Evolutionary conservation across 1,140 invertebrate species (phyloP), one percentile per base, ranked within the genome.

Genomic region (Drosophila fuyamai): DNA sequence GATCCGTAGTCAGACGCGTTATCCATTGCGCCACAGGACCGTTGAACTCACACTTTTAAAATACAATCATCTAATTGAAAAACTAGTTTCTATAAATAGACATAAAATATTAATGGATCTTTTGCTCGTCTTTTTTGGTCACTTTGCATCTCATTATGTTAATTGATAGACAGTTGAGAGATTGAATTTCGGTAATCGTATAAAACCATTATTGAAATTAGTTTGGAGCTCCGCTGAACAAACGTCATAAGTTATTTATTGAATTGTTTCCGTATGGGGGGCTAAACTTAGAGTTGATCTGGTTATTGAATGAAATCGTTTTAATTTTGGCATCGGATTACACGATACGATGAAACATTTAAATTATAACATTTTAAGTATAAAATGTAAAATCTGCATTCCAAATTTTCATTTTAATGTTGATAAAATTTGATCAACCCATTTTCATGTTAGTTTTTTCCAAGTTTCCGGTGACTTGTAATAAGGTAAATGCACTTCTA

Each of bases 1-100:
- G 94, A 94, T 95, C 94, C 94, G 94, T 95, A 95, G 94, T 94
- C 94, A 92, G 94, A 94, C 94, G 94, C 94, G 94, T 95, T 36
- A 27, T 59, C 41, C 56, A 58, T 58, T 58, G 56, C 56, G 56
- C 56, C 56, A 67, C 56, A 61, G 57, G 47, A 67, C 44, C 47
- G 38, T 5, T 65, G 29, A 18, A 12, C 6, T 38, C 14, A 0
- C 0, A 0, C 0, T 1, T 27, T 10, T 59, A 6, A 12, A 5
- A 9, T 7, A 10, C 13, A 12, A 43, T 32, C 12, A 47, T 48
- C 0, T 48, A 2, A 5, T 7, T 10, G 14, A 13, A 43, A 68
- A 41, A n/a, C 62, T 48, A 16, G 43, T 41, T 41, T 68, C 43
- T 48, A 48, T 32, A 35, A 68, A 68, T 18, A 71, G 27, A 68